phyloP scores from a whole-genome alignment of 1,140 invertebrate genomes.

The Drosophila ficusphila region DNA sequence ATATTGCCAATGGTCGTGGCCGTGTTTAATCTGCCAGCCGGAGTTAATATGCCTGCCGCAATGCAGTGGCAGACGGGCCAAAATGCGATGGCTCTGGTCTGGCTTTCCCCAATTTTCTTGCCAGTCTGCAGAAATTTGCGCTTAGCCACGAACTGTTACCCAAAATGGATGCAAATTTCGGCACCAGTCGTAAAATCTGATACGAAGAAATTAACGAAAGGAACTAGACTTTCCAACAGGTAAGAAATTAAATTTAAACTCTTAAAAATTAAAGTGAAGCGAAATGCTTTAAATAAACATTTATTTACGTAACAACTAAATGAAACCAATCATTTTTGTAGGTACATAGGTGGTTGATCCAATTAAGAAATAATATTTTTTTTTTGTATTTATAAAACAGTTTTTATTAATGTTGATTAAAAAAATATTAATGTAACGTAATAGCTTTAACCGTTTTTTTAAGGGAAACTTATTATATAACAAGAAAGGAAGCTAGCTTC shows the following conservation, averaged over 20 bases:
- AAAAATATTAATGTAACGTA: no score
- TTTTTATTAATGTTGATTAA: no score
- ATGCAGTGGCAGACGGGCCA: constrained; percentile 45
- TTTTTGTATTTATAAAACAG: constrained; percentile 6
- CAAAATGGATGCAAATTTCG: constrained; percentile 13
- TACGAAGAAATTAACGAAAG: neutral
- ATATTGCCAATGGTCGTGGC: constrained; percentile 47
- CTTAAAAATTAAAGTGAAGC: no score
- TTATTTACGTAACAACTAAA: no score
- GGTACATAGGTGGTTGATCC: no score
- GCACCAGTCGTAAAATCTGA: constrained; percentile 1
- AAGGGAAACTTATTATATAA: no score
- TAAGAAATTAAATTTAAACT: constrained; percentile 2
- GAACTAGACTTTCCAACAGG: neutral
- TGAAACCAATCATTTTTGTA: no score
- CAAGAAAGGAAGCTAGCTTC: no score
- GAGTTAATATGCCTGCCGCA: constrained; percentile 50
- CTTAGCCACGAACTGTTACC: constrained; percentile 7
- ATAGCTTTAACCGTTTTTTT: neutral
- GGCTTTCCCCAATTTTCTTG: constrained; percentile 16
- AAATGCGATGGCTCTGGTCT: neutral
- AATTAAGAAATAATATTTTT: neutral
- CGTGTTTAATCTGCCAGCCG: constrained; percentile 58
- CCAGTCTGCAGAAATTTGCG: constrained; percentile 34
- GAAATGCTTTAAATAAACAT: no score